These are phyloP conservation scores for Mesocentrotus franciscanus DNA, from an alignment of 53 echinoderm and acorn worm species.

Conservation along the genomic window DNA sequence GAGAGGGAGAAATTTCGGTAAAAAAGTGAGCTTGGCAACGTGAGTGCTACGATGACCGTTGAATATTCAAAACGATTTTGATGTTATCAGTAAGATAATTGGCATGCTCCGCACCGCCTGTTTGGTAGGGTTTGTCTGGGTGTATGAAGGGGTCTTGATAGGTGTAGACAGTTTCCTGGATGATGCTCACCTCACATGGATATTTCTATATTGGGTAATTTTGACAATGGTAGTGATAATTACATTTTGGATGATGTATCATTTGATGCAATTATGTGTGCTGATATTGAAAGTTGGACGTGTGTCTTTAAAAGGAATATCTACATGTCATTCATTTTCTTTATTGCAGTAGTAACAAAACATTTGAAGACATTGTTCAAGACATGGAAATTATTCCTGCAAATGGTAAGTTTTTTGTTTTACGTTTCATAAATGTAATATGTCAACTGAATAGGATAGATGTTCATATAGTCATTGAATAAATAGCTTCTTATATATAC, in stretches of 20 bases:
- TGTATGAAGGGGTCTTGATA: too few relatives aligned
- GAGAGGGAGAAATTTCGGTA: too few relatives aligned
- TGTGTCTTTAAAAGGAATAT: neutral
- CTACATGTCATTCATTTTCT: conserved; percentile 12
- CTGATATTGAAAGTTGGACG: neutral
- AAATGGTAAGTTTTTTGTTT: conserved; percentile 77
- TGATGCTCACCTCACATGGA: too few relatives aligned
- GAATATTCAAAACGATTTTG: too few relatives aligned
- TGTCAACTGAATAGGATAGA: neutral
- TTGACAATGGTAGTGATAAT: too few relatives aligned
- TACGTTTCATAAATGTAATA: neutral
- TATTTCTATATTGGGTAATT: too few relatives aligned
- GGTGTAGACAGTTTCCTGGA: too few relatives aligned
- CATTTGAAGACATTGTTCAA: conserved; percentile 78
- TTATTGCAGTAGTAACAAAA: conserved; percentile 71
- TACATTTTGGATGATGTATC: neutral
- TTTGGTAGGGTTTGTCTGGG: too few relatives aligned
- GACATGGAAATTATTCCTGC: conserved; percentile 92
- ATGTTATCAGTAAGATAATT: too few relatives aligned
- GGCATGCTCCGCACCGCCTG: too few relatives aligned
- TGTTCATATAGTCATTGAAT: neutral
- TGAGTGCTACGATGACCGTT: too few relatives aligned
- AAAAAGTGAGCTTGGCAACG: too few relatives aligned
- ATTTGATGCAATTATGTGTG: neutral
- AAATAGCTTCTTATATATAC: neutral